Evolutionary conservation across 2,888 invertebrate genomes (phyloP).

Genomic region (Hirtodrosophila confusa): DNA sequence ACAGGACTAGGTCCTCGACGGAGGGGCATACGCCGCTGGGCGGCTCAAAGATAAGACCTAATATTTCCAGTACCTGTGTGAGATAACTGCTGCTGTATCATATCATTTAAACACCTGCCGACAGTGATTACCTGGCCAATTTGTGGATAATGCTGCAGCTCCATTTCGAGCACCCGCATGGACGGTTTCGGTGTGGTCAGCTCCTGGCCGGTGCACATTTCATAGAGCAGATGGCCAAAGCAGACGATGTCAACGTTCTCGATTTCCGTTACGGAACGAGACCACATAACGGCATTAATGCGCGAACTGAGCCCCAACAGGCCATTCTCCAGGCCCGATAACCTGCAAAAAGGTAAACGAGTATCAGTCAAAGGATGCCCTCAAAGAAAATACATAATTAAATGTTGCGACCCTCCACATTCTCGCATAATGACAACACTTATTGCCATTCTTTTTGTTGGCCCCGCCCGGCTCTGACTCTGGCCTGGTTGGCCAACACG

Average conservation of each 20-base stretch:
- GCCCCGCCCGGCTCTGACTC: background rate
- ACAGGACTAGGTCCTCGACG: conserved; percentile 91
- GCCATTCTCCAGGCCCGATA: conserved; percentile 94
- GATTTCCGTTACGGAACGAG: conserved; percentile 84
- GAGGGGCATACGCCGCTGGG: conserved; percentile 88
- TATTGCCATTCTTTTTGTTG: conserved; percentile 12
- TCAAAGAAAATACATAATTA: conserved; percentile 50
- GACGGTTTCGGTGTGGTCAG: conserved; percentile 90
- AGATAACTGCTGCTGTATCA: background rate
- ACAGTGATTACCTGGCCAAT: conserved; percentile 84
- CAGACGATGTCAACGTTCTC: conserved; percentile 88
- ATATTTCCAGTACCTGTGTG: conserved; percentile 89
- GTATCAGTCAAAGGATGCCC: background rate
- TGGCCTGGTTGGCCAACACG: conserved; percentile 32
- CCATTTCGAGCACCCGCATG: conserved; percentile 89
- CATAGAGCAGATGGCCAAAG: conserved; percentile 94
- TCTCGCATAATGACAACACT: conserved; percentile 11
- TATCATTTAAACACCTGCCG: no score
- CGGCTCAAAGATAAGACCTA: conserved; percentile 91
- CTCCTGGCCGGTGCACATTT: conserved; percentile 95
- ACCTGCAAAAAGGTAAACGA: conserved; percentile 83
- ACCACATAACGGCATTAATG: conserved; percentile 86
- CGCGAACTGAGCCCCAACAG: conserved; percentile 89
- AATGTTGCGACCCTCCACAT: conserved; percentile 15
- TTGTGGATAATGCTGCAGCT: conserved; percentile 89